phyloP scores from a whole-genome alignment of 2,797 vertebrate species.

The Sardinella longiceps region DNA sequence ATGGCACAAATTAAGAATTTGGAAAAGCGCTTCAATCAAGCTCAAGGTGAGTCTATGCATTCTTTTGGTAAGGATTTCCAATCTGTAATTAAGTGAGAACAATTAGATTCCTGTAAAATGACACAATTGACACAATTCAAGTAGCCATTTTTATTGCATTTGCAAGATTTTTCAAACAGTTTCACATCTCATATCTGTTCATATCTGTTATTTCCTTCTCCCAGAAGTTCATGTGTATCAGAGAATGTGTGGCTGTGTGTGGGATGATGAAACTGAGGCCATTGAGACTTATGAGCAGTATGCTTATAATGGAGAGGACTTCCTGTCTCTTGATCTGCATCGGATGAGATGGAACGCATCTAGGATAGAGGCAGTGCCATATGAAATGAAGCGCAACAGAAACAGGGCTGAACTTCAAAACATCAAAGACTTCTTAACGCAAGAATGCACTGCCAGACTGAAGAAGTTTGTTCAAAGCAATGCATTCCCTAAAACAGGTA shows the following conservation, averaged over 20 bases:
- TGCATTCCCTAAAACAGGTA: constrained; percentile 23
- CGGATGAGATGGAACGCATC: not conserved
- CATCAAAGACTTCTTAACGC: not conserved
- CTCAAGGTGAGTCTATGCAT: not conserved
- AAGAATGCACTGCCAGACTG: constrained; percentile 18
- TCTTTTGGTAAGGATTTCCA: too few relatives aligned
- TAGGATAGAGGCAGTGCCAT: not conserved
- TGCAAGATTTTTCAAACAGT: too few relatives aligned
- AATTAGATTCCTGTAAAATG: too few relatives aligned
- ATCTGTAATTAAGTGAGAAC: too few relatives aligned
- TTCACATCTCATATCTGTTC: too few relatives aligned
- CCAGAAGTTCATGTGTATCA: constrained; percentile 28
- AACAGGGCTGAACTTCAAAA: not conserved
- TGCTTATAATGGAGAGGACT: constrained; percentile 35
- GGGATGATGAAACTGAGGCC: constrained; percentile 32
- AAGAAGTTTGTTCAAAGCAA: constrained; percentile 31
- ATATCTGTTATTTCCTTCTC: too few relatives aligned
- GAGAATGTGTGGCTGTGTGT: constrained; percentile 34
- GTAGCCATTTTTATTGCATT: too few relatives aligned
- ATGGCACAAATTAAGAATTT: not conserved
- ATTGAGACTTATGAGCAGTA: not conserved
- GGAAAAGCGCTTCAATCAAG: not conserved
- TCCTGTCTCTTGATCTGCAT: not conserved
- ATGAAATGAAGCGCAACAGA: not conserved
- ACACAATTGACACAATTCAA: too few relatives aligned